phyloP scores from a whole-genome alignment of 2,113 vertebrate species.

The Emydocephalus ijimae region DNA sequence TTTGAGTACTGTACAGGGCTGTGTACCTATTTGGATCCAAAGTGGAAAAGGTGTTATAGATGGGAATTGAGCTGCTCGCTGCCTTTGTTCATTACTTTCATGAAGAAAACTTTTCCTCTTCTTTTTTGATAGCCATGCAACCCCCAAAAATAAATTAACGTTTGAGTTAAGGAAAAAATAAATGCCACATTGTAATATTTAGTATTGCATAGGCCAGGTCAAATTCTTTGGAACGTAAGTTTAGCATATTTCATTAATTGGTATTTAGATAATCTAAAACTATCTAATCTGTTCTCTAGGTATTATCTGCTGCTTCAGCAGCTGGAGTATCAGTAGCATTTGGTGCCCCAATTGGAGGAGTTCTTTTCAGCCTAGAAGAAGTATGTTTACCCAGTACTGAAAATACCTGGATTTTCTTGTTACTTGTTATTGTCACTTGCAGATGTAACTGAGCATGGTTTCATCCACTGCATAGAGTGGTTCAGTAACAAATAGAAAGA shows the following conservation, averaged over 20 bases:
- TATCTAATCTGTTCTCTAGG: conserved; percentile 63
- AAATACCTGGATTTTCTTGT: conserved; percentile 9
- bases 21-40: background rate
- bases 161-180: background rate
- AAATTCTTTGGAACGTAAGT: background rate
- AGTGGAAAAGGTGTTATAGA: background rate
- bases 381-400: conserved; percentile 61
- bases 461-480: background rate
- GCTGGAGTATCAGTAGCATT: conserved; percentile 98
- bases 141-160: background rate
- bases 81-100: background rate
- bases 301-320: conserved; percentile 94
- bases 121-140: background rate
- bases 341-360: conserved; percentile 96
- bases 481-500: background rate
- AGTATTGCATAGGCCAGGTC: background rate
- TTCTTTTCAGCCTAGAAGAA: conserved; percentile 98
- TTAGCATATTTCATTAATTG: background rate
- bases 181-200: background rate
- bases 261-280: background rate
- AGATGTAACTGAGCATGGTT: background rate
- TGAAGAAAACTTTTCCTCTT: background rate
- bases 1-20: background rate
- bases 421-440: background rate
- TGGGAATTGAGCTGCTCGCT: background rate